Evolutionary conservation across 1,140 invertebrate genomes (phyloP), one percentile per base, ranked within the genome.

Genomic region (Acromyrmex echinatior): DNA sequence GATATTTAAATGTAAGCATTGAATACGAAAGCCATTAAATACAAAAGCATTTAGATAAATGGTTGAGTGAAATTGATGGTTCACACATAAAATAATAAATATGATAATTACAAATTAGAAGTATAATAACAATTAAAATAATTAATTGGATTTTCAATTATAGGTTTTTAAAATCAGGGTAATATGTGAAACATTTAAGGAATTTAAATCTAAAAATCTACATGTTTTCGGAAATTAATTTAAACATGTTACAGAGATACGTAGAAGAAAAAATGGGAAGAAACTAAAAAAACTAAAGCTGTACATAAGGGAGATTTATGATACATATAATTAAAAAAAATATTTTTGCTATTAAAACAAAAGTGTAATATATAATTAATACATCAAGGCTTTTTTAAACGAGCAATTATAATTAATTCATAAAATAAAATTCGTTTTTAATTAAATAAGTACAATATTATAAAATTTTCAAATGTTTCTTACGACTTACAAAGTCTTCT

Each of bases 11-110:
- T 70, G 18, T 58, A 31, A 81, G 35, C 66, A 45, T 28, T 16
- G 51, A 80, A 70, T 7, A 9, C 16, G 14, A 9, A 81, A 81
- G 53, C 49, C 56, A 28, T 45, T 53, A 70, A 70, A 68, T 16
- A 70, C 21, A 71, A 4, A 63, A 12, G 53, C 65, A 71, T 49
- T 45, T 28, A 70, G 14, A 39, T 45, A 45, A 28, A 58, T 39
- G 14, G 4, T 68, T n/a, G 4, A 71, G 16, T 71, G 35, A 81
- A 81, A 71, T 81, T 71, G 31, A 81, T 58, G 31, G 21, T 71
- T 71, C 51, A 58, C 51, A 45, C 5, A 12, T 51, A 31, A 79
- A 14, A 5, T 79, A 21, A 12, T 51, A 31, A 6, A 0, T 78
- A n/a, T 35, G 7, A 31, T 49, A 78, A 63, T 16, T 53, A 49